Base-by-base conservation (phyloP, 2,797 vertebrate genomes). In the Platyrinchus mystaceus region DNA sequence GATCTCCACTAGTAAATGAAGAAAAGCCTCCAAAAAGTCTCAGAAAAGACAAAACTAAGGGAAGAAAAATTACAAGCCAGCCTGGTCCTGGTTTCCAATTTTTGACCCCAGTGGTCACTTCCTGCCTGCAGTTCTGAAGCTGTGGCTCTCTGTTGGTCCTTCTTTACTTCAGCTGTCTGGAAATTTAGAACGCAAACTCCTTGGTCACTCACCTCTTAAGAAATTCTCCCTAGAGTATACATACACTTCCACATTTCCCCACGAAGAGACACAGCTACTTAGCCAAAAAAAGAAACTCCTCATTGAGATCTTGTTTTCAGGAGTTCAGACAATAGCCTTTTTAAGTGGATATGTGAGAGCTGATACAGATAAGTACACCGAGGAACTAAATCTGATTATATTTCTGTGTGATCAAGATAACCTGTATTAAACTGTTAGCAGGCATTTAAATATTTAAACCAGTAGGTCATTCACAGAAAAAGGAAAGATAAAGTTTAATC, bases 231-330 rank as follows among this genome's bases (percentile, higher is more conserved):
- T 41, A 37, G 76, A 69, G 47, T 41, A 52, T 43, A 84, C 50
- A 34, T n/a, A 47, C 15, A 84, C 41, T 81, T 90, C 28, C 37
- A 59, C n/a, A 16, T 47, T 71, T 81, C 20, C 41, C 14, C 52
- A 52, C 41, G 55, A 95, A 91, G 58, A 94, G 89, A 78, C 28
- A 52, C 4, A 2, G 58, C 58, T 69, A 75, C 46, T 91, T 24
- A 76, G 49, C 64, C 78, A 96, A 90, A 59, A 90, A 90, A 89
- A 89, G 75, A 94, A 94, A 70, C 41, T 47, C 84, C 32, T 62
- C 27, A 23, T 3, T 77, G 58, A 85, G 91, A 78, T 66, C 64
- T 84, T 93, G 62, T 92, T 95, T 95, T 71, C 83, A 89, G 47
- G 76, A 94, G 37, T 74, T 91, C 74, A 88, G 41, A 46, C 87